Evolutionary conservation across 2,888 invertebrate species (phyloP).

Genomic region (Philhelius pedissequus): DNA sequence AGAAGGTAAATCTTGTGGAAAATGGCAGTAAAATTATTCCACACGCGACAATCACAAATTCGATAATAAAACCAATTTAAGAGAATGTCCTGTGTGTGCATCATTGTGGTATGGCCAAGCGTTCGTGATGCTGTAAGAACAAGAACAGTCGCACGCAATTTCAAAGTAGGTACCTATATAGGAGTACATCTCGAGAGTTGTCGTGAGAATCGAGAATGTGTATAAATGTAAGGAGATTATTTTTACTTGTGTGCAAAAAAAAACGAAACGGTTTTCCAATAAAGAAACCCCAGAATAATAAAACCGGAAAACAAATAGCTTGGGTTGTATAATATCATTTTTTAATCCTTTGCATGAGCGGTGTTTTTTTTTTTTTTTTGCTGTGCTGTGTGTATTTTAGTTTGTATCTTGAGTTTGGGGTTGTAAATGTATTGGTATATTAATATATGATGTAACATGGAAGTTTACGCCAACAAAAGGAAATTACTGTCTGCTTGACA

Average conservation of each 20-base stretch:
- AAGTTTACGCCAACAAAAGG: constrained; percentile 31
- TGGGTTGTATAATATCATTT: constrained; percentile 49
- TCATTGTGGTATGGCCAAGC: neutral
- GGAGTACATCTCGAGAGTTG: neutral
- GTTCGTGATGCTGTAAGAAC: constrained; percentile 4
- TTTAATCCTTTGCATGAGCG: constrained; percentile 44
- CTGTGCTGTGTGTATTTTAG: constrained; percentile 1
- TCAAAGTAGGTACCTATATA: neutral
- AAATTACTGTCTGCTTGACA: constrained; percentile 39
- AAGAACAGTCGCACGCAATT: constrained; percentile 58
- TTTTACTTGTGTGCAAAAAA: neutral
- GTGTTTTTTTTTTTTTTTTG: neutral
- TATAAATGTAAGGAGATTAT: constrained; percentile 17
- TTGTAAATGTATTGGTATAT: neutral
- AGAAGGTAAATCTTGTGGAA: neutral
- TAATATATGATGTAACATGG: constrained; percentile 5
- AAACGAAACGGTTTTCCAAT: constrained; percentile 37
- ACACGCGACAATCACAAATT: constrained; percentile 57
- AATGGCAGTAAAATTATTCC: constrained; percentile 23
- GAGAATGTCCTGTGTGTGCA: constrained; percentile 9
- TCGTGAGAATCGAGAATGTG: constrained; percentile 40
- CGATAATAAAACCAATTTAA: constrained; percentile 51
- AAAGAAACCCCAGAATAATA: constrained; percentile 38
- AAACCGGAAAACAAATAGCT: constrained; percentile 55
- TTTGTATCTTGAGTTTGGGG: neutral